Conservation (phyloP, 35 echinoderm and acorn worm species). For the Heliocidaris erythrogramma region DNA sequence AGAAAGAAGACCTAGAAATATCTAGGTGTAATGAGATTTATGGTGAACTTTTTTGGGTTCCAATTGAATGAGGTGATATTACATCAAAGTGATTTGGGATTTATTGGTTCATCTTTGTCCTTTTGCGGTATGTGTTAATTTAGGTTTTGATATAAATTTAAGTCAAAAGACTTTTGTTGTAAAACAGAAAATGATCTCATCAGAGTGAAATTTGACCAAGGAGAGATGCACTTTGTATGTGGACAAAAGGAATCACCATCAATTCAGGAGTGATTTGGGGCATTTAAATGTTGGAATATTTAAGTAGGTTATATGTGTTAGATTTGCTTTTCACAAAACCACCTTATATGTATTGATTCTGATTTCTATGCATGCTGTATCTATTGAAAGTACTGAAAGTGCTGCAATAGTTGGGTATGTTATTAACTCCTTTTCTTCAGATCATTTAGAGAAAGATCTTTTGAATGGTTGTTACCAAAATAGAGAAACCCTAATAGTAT, state of each 20-base stretch:
- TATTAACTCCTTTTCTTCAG: background rate
- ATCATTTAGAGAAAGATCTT: background rate
- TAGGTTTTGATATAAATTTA: background rate
- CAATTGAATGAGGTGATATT: conserved; percentile 4
- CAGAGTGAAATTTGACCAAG: background rate
- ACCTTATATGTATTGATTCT: background rate
- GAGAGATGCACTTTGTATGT: background rate
- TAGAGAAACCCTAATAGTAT: background rate
- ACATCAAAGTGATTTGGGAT: background rate
- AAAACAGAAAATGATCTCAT: background rate
- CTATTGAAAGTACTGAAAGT: background rate
- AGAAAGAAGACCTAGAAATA: background rate
- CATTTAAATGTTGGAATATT: background rate
- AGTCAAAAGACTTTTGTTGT: background rate
- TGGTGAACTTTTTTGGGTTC: background rate
- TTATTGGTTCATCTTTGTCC: background rate
- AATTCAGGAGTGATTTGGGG: background rate
- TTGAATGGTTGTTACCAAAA: background rate
- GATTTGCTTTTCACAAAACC: background rate
- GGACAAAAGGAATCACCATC: background rate
- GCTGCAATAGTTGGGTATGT: background rate
- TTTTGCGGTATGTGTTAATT: background rate
- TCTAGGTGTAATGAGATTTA: background rate
- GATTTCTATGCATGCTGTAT: background rate
- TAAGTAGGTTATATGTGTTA: background rate